A percentile compares a stretch with the other conserved stretches of the same genome.
Evolutionary conservation across 2,113 vertebrate genomes (phyloP).

Genomic region (Marmota monax): DNA sequence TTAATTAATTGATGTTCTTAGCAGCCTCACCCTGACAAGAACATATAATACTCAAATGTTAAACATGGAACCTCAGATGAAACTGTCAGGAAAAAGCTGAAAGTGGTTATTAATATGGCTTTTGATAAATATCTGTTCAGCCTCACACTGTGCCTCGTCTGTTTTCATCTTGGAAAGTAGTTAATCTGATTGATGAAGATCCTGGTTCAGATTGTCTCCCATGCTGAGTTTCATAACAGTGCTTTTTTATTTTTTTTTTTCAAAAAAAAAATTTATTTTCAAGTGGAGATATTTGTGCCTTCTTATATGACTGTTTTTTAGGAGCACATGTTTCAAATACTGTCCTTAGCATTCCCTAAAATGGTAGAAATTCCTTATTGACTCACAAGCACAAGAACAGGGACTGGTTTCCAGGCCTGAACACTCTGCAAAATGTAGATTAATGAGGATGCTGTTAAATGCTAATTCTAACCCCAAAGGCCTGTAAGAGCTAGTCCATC

Average conservation of each 20-base stretch:
- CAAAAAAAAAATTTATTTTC: conserved; percentile 72
- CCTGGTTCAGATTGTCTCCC: conserved; percentile 92
- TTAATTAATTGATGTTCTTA: conserved; percentile 94
- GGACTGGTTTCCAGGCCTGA: conserved; percentile 42
- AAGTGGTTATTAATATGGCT: conserved; percentile 94
- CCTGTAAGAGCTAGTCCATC: conserved; percentile 78
- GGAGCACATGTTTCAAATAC: conserved; percentile 41
- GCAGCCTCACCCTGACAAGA: conserved; percentile 91
- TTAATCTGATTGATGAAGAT: conserved; percentile 97
- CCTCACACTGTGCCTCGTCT: conserved; percentile 92
- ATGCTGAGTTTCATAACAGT: conserved; percentile 91
- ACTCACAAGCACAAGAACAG: conserved; percentile 19
- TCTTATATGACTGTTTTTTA: conserved; percentile 59
- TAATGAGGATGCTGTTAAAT: conserved; percentile 77
- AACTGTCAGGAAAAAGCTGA: conserved; percentile 92
- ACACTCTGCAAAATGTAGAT: conserved; percentile 70
- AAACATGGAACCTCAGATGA: conserved; percentile 92
- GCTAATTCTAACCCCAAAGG: conserved; percentile 81
- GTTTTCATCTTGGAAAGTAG: conserved; percentile 92
- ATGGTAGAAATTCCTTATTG: conserved; percentile 70
- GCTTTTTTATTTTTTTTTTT: conserved; percentile 76
- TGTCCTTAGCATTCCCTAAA: conserved; percentile 31
- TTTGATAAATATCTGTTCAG: conserved; percentile 94
- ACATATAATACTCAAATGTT: conserved; percentile 94
- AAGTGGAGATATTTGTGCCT: conserved; percentile 75